Evolutionary conservation across 2,888 invertebrate species (phyloP).

Genomic region (Cantharis lateralis): DNA sequence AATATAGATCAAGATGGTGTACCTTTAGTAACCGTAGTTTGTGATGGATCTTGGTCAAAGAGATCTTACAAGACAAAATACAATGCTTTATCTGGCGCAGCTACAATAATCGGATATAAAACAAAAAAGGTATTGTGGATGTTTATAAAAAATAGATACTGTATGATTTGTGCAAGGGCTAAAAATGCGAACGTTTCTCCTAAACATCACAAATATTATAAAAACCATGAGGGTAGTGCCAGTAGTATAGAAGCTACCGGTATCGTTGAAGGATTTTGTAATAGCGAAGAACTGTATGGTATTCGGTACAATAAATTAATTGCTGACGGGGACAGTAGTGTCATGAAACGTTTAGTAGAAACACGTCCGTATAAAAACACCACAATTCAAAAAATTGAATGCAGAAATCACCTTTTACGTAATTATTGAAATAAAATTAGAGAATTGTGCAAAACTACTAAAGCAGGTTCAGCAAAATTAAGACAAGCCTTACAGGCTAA

Average conservation of each 20-base stretch:
- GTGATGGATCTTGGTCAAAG: too few relatives aligned
- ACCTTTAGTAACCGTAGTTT: too few relatives aligned
- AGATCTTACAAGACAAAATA: too few relatives aligned
- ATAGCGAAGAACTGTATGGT: slow-evolving; percentile 25
- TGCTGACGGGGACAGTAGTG: slow-evolving; percentile 30
- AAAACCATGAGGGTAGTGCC: slow-evolving; percentile 20
- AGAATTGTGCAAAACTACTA: neutral
- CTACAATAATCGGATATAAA: too few relatives aligned
- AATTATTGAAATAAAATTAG: slow-evolving; percentile 26
- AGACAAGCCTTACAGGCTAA: neutral
- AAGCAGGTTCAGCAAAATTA: neutral
- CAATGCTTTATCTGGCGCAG: too few relatives aligned
- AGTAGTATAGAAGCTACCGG: slow-evolving; percentile 26
- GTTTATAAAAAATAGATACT: too few relatives aligned
- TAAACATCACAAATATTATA: slow-evolving; percentile 13
- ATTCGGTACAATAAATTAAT: slow-evolving; percentile 24
- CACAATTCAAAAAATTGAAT: slow-evolving; percentile 29
- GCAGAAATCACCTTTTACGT: slow-evolving; percentile 28
- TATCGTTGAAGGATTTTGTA: slow-evolving; percentile 29
- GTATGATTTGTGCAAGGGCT: too few relatives aligned
- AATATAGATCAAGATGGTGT: too few relatives aligned
- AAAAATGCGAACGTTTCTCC: too few relatives aligned
- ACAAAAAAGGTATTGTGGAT: too few relatives aligned
- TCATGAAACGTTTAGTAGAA: slow-evolving; percentile 16
- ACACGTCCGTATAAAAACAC: neutral